Percentiles rank a stretch among this genome's conserved stretches.
phyloP scores from a whole-genome alignment of 1,140 invertebrate genomes.

The Bacillus rossius region DNA sequence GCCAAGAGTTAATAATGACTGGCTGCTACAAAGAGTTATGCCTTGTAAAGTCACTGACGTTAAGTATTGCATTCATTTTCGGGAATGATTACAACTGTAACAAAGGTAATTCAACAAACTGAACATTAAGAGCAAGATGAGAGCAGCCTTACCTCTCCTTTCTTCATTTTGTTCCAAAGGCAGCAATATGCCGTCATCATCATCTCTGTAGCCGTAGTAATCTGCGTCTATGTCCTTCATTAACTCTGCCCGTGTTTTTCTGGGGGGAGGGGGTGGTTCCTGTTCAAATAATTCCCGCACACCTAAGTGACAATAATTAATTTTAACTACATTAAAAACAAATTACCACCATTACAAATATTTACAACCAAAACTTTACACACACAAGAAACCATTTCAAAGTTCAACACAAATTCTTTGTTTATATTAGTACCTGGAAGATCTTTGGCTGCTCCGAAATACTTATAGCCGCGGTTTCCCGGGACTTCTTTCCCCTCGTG shows the following conservation, averaged over 20 bases:
- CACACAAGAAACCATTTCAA: not conserved
- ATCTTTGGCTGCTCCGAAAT: constrained; percentile 99
- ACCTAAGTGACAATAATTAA: constrained; percentile 45
- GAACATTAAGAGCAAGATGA: too few species aligned
- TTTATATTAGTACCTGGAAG: constrained; percentile 61
- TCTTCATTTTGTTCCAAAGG: constrained; percentile 83
- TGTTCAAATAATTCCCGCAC: constrained; percentile 97
- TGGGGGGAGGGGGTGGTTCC: constrained; percentile 79
- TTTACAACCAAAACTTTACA: not conserved
- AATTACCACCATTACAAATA: not conserved
- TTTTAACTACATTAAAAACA: not conserved
- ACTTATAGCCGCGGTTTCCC: constrained; percentile 97
- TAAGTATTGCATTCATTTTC: too few species aligned
- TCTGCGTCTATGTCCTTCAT: constrained; percentile 98
- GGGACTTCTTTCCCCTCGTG: constrained; percentile 96
- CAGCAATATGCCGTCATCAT: constrained; percentile 89
- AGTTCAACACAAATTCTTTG: not conserved
- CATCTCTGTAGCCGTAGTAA: constrained; percentile 98
- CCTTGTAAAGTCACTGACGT: too few species aligned
- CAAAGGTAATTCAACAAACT: too few species aligned
- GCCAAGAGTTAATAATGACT: too few species aligned
- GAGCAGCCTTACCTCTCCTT: constrained; percentile 48
- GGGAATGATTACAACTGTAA: too few species aligned
- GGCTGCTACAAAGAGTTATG: too few species aligned
- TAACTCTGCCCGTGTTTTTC: constrained; percentile 91